phyloP scores from a whole-genome alignment of 2,888 invertebrate species.

The Lasioglossum zephyrum region DNA sequence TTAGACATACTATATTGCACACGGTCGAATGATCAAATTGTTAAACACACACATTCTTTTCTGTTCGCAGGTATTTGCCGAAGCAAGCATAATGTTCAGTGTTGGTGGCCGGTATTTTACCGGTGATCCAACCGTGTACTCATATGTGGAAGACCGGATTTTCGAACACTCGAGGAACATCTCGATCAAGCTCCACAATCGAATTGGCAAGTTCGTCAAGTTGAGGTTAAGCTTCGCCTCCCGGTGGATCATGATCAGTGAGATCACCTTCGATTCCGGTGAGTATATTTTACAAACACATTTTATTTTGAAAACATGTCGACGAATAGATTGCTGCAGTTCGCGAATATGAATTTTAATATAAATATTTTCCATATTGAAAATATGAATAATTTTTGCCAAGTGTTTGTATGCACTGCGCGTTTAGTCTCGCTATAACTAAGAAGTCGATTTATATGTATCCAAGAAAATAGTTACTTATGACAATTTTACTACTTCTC shows the following conservation, averaged over 20 bases:
- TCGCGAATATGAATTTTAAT: background rate
- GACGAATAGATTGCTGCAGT: background rate
- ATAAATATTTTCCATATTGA: background rate
- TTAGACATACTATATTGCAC: too few relatives aligned
- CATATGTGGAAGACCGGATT: slow-evolving; percentile 90
- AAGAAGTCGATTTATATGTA: background rate
- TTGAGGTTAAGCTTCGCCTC: slow-evolving; percentile 91
- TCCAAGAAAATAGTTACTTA: background rate
- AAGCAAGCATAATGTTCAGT: slow-evolving; percentile 91
- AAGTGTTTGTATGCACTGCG: background rate
- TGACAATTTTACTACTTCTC: background rate
- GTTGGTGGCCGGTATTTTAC: slow-evolving; percentile 92
- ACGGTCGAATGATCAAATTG: background rate
- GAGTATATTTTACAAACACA: slow-evolving; percentile 73
- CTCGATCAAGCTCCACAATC: slow-evolving; percentile 91
- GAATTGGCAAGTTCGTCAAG: slow-evolving; percentile 93
- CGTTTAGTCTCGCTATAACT: background rate
- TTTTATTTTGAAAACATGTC: background rate
- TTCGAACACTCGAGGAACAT: slow-evolving; percentile 93
- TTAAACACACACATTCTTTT: background rate
- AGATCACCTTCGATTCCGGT: slow-evolving; percentile 94
- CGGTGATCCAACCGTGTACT: slow-evolving; percentile 90
- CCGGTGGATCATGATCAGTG: slow-evolving; percentile 95
- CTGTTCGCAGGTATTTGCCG: slow-evolving; percentile 90
- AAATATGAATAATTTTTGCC: background rate